Percentiles rank a stretch among this genome's conserved stretches.
These are phyloP conservation scores for Pseudocheirus occidentalis DNA, from an alignment of 2,797 vertebrate species.

Conservation along the genomic window DNA sequence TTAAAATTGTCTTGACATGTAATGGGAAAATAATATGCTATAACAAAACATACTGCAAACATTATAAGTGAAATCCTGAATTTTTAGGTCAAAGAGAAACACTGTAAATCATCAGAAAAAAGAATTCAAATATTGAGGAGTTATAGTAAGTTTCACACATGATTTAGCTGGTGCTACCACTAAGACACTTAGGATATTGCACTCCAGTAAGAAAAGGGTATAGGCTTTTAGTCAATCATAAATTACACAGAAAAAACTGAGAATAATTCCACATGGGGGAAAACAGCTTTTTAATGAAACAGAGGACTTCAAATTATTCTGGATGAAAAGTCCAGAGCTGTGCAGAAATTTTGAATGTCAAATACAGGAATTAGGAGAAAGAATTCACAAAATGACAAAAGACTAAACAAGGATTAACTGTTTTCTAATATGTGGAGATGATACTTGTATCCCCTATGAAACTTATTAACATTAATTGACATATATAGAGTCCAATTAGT, in stretches of 20 bases:
- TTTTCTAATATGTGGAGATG: not conserved
- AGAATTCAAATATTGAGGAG: no score
- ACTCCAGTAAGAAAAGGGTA: not conserved
- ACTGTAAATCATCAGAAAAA: no score
- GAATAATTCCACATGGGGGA: not conserved
- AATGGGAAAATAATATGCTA: not conserved
- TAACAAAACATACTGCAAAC: not conserved
- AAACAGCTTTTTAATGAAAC: not conserved
- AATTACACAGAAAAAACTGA: no score
- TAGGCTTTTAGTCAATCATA: not conserved
- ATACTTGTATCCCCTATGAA: not conserved
- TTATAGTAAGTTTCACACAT: no score
- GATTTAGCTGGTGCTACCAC: not conserved
- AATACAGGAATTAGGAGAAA: not conserved
- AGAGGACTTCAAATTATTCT: not conserved
- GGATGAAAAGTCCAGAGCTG: not conserved
- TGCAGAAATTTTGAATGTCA: not conserved
- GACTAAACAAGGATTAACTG: not conserved
- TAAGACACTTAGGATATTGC: not conserved
- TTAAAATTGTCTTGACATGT: no score
- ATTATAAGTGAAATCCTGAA: not conserved
- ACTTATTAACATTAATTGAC: no score
- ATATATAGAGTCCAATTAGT: not conserved
- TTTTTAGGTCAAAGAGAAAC: not conserved
- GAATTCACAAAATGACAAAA: not conserved